phyloP scores from a whole-genome alignment of 2,797 vertebrate genomes.

The Rhincodon typus region DNA sequence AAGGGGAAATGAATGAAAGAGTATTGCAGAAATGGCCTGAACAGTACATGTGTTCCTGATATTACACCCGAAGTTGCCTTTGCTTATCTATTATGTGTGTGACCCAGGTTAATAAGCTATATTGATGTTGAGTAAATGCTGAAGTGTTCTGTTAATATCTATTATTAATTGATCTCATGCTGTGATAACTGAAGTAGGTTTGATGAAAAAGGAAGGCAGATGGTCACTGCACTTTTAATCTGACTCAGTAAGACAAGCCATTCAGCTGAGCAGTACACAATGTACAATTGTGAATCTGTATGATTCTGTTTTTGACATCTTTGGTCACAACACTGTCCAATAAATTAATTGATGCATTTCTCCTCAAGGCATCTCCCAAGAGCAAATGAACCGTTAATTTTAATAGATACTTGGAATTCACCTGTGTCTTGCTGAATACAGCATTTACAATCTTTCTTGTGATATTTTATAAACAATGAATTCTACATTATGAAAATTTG shows the following conservation, averaged over 20 bases:
- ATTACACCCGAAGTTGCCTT: background rate
- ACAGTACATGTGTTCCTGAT: background rate
- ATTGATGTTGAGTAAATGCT: slow-evolving; percentile 3
- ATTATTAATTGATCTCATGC: slow-evolving; percentile 16
- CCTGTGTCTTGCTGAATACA: background rate
- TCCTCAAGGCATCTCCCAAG: background rate
- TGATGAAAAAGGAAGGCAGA: background rate
- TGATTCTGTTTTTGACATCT: background rate
- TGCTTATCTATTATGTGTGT: background rate
- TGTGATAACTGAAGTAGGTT: background rate
- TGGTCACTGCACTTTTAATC: slow-evolving; percentile 19
- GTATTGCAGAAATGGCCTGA: background rate
- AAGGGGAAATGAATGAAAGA: background rate
- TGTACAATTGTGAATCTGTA: background rate
- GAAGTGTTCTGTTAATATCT: slow-evolving; percentile 5
- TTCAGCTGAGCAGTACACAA: background rate
- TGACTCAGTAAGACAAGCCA: background rate
- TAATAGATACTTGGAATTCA: background rate
- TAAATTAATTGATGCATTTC: background rate
- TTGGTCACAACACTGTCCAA: background rate
- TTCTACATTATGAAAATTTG: background rate
- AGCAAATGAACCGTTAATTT: background rate
- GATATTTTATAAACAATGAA: background rate
- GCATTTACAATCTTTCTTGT: background rate
- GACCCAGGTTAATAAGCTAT: background rate